A percentile compares a stretch with the other conserved stretches of the same genome.
Evolutionary conservation across 2,113 vertebrate genomes (phyloP).

Genomic region (Nibea albiflora): DNA sequence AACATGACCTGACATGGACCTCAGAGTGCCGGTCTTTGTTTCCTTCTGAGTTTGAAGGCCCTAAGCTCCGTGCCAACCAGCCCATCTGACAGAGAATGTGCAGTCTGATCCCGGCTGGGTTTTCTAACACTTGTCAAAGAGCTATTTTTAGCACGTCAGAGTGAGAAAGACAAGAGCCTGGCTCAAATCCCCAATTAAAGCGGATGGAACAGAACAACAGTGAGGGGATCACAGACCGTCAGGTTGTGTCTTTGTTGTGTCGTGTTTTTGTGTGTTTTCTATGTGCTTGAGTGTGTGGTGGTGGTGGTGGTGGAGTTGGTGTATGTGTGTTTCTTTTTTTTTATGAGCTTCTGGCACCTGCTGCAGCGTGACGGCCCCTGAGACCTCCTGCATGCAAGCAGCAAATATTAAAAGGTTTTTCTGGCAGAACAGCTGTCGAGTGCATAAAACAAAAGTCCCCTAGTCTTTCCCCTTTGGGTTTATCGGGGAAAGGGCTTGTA

Average conservation of each 20-base stretch:
- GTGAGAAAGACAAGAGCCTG: constrained; percentile 69
- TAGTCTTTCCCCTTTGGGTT: constrained; percentile 35
- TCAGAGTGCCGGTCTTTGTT: constrained; percentile 17
- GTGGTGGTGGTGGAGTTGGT: not conserved
- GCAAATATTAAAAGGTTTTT: constrained; percentile 71
- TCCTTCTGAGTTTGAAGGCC: constrained; percentile 18
- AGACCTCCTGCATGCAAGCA: constrained; percentile 60
- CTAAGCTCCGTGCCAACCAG: constrained; percentile 8
- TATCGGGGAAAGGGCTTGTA: constrained; percentile 32
- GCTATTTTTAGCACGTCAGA: constrained; percentile 76
- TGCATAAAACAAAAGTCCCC: constrained; percentile 48
- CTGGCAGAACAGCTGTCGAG: constrained; percentile 76
- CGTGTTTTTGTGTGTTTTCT: constrained; percentile 40
- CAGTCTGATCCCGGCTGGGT: constrained; percentile 47
- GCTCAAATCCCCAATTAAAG: constrained; percentile 84
- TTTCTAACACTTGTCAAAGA: constrained; percentile 67
- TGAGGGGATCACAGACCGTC: constrained; percentile 44
- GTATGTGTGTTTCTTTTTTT: constrained; percentile 21
- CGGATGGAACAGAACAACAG: constrained; percentile 73
- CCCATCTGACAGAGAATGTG: constrained; percentile 55
- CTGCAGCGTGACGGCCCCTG: constrained; percentile 59
- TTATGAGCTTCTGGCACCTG: constrained; percentile 71
- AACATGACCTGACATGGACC: constrained; percentile 2
- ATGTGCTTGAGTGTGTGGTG: constrained; percentile 6
- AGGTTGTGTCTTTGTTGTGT: constrained; percentile 34